Conservation (phyloP, 2,797 vertebrate genomes). For the Spinus olivaceus region DNA sequence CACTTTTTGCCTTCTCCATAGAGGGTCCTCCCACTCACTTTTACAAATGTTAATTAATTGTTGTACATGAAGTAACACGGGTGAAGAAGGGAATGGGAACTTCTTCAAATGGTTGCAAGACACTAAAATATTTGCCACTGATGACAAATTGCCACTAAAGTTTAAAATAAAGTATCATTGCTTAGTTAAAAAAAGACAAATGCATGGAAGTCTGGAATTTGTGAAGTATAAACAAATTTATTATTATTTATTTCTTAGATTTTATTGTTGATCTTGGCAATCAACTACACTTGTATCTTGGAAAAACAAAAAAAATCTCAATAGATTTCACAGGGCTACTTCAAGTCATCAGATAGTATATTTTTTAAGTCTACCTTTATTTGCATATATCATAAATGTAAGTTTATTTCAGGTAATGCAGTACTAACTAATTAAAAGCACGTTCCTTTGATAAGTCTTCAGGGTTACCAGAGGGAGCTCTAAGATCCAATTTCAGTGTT, state of each 20-base stretch:
- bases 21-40: background rate
- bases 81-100: background rate
- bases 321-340: background rate
- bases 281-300: background rate
- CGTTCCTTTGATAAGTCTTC: background rate
- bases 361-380: background rate
- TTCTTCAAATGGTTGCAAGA: background rate
- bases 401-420: background rate
- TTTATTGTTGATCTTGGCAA: background rate
- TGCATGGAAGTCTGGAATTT: background rate
- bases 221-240: background rate
- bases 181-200: background rate
- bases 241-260: background rate
- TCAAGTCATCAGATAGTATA: background rate
- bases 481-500: background rate
- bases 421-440: background rate
- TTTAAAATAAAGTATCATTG: background rate
- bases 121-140: background rate
- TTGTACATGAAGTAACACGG: accelerated
- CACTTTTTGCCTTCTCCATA: background rate
- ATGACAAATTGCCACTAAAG: background rate
- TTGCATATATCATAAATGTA: background rate
- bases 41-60: background rate
- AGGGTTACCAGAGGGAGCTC: background rate
- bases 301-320: background rate